A percentile compares a stretch with the other conserved stretches of the same genome.
Conservation (phyloP, 2,797 vertebrate genomes). For the Bovichtus diacanthus region DNA sequence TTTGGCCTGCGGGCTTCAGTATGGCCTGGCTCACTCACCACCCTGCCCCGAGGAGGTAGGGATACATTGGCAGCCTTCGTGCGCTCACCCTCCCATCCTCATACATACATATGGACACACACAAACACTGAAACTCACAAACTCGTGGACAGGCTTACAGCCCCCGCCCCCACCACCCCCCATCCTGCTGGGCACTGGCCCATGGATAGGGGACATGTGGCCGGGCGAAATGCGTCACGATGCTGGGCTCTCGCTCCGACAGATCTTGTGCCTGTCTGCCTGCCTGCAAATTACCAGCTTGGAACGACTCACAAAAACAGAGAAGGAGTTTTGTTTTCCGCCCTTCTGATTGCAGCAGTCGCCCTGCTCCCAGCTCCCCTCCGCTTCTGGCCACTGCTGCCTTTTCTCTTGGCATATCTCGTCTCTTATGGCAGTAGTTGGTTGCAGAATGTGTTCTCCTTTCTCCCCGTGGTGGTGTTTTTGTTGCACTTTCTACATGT, state of each 20-base stretch:
- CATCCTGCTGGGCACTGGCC: conserved; percentile 70
- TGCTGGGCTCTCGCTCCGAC: conserved; percentile 67
- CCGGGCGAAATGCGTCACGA: conserved; percentile 73
- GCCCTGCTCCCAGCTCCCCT: conserved; percentile 40
- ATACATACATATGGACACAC: conserved; percentile 65
- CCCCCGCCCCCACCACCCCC: conserved; percentile 24
- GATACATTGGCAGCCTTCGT: conserved; percentile 59
- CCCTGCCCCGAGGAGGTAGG: conserved; percentile 66
- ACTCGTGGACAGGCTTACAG: conserved; percentile 40
- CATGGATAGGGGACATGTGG: conserved; percentile 77
- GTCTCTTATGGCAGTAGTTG: conserved; percentile 13
- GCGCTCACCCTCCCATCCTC: conserved; percentile 49
- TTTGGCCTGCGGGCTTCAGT: conserved; percentile 69
- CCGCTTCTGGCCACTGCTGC: conserved; percentile 44
- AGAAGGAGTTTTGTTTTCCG: conserved; percentile 68
- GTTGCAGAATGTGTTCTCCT: conserved; percentile 16
- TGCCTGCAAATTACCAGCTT: conserved; percentile 67
- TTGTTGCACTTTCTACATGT: background rate
- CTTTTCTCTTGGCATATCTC: conserved; percentile 36
- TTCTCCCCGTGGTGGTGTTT: conserved; percentile 22
- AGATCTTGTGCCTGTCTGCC: conserved; percentile 70
- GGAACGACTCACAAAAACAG: conserved; percentile 63
- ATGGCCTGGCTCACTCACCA: conserved; percentile 71
- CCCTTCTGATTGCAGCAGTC: conserved; percentile 43
- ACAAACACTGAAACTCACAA: conserved; percentile 52